Conservation (phyloP, 2,888 invertebrate genomes). For the Uloborus plumipes region DNA sequence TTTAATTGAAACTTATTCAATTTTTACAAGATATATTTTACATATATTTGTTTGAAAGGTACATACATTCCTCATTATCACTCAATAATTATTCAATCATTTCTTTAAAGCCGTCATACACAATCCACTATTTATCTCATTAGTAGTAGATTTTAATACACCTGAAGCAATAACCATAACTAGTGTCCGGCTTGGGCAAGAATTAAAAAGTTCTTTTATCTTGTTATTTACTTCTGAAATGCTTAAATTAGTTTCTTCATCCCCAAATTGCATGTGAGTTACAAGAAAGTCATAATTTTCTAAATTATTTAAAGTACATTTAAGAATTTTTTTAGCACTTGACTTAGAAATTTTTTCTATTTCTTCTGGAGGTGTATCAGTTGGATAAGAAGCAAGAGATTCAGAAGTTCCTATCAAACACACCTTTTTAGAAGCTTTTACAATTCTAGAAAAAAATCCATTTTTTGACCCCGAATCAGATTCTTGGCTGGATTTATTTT, state of each 20-base stretch:
- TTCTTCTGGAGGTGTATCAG: slow-evolving; percentile 1
- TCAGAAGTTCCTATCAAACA: slow-evolving; percentile 36
- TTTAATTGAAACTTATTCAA: too few relatives aligned
- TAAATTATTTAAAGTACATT: slow-evolving; percentile 21
- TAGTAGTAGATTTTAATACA: not conserved
- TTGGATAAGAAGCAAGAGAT: slow-evolving; percentile 13
- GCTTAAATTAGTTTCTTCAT: not conserved
- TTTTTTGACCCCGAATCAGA: not conserved
- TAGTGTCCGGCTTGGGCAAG: slow-evolving; percentile 28
- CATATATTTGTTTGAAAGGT: too few relatives aligned
- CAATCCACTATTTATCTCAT: slow-evolving; percentile 17
- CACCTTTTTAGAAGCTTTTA: slow-evolving; percentile 19
- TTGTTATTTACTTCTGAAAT: slow-evolving; percentile 7
- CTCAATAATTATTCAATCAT: not conserved
- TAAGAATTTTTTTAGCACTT: slow-evolving; percentile 33
- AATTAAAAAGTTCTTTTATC: slow-evolving; percentile 20
- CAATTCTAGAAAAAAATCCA: slow-evolving; percentile 27
- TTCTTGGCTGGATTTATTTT: too few relatives aligned
- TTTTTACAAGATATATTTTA: too few relatives aligned
- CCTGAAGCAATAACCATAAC: slow-evolving; percentile 31
- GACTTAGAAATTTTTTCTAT: slow-evolving; percentile 9
- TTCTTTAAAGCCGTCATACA: slow-evolving; percentile 41
- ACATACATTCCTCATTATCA: too few relatives aligned
- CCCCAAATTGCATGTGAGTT: slow-evolving; percentile 19
- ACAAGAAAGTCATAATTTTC: slow-evolving; percentile 28